These are phyloP conservation scores for Triplophysa siluroides DNA, from an alignment of 2,113 vertebrate genomes.

Conservation along the genomic window DNA sequence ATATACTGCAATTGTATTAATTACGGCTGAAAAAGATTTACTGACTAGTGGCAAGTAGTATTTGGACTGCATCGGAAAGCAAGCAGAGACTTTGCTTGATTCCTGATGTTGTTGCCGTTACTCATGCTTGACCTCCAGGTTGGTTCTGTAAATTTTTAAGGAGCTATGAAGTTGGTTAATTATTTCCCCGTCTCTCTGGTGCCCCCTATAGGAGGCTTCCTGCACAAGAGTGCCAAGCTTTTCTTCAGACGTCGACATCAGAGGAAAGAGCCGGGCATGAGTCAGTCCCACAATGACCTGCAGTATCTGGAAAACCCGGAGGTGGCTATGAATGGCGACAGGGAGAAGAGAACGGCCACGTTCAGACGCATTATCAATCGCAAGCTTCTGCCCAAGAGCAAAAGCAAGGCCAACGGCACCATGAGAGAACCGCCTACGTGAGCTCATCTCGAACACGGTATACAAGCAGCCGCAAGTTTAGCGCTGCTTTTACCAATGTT, in stretches of 20 bases:
- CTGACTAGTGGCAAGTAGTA: background rate
- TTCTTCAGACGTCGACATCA: constrained; percentile 92
- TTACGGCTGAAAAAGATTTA: background rate
- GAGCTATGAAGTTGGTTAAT: background rate
- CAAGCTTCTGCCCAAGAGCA: constrained; percentile 82
- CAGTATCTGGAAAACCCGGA: constrained; percentile 89
- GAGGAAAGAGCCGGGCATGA: constrained; percentile 94
- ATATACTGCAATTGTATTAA: background rate
- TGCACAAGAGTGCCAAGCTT: constrained; percentile 88
- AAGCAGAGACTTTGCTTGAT: background rate
- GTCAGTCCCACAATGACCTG: constrained; percentile 95
- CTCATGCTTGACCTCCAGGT: constrained; percentile 9
- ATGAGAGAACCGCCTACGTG: constrained; percentile 62
- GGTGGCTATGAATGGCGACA: constrained; percentile 73
- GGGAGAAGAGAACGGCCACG: constrained; percentile 79
- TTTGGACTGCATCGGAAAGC: background rate
- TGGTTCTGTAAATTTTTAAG: background rate
- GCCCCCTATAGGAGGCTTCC: constrained; percentile 80
- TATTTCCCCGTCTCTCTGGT: constrained; percentile 9
- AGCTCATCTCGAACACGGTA: constrained; percentile 30
- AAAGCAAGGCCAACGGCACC: constrained; percentile 78
- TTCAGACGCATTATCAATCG: constrained; percentile 83
- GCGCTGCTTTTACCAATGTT: constrained; percentile 37
- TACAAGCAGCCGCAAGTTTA: background rate
- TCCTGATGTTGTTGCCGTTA: background rate